Conservation (phyloP, 30 jellyfish, hydroid and myxozoan species). For the Mastigias papua region DNA sequence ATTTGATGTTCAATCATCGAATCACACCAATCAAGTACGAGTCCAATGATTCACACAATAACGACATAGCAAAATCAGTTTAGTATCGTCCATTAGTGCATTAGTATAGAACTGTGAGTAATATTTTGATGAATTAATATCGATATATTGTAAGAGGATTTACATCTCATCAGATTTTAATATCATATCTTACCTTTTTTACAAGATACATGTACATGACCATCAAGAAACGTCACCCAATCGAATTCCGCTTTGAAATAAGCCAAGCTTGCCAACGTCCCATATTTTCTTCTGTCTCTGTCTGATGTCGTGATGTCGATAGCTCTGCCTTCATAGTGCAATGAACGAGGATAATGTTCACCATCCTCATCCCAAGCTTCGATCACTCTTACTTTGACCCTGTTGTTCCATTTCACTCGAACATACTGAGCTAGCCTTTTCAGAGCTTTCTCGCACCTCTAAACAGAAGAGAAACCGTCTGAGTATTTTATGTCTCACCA, state of each 20-base stretch:
- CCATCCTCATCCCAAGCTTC: slow-evolving; percentile 95
- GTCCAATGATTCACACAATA: too few relatives aligned
- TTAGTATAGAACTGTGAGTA: too few relatives aligned
- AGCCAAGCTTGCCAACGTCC: slow-evolving; percentile 91
- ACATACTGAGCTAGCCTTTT: slow-evolving; percentile 81
- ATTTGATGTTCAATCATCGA: background rate
- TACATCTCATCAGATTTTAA: too few relatives aligned
- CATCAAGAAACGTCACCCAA: slow-evolving; percentile 76
- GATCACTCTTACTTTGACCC: slow-evolving; percentile 74
- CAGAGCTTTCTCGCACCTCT: slow-evolving; percentile 82
- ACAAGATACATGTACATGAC: slow-evolving; percentile 95
- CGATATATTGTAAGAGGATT: too few relatives aligned
- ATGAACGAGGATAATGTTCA: slow-evolving; percentile 72
- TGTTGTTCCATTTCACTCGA: slow-evolving; percentile 74
- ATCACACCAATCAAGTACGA: background rate
- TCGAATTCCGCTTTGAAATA: slow-evolving; percentile 85
- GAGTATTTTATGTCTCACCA: too few relatives aligned
- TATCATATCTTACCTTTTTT: slow-evolving; percentile 64
- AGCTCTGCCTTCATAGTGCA: slow-evolving; percentile 95
- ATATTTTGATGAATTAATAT: too few relatives aligned
- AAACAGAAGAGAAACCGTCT: background rate
- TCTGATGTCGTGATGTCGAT: slow-evolving; percentile 85
- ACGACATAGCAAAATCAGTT: too few relatives aligned
- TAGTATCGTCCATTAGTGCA: too few relatives aligned
- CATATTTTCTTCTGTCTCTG: slow-evolving; percentile 62